A percentile compares a stretch with the other conserved stretches of the same genome.
phyloP scores from a whole-genome alignment of 1,140 invertebrate genomes.

The Stenopsyche tienmushanensis region DNA sequence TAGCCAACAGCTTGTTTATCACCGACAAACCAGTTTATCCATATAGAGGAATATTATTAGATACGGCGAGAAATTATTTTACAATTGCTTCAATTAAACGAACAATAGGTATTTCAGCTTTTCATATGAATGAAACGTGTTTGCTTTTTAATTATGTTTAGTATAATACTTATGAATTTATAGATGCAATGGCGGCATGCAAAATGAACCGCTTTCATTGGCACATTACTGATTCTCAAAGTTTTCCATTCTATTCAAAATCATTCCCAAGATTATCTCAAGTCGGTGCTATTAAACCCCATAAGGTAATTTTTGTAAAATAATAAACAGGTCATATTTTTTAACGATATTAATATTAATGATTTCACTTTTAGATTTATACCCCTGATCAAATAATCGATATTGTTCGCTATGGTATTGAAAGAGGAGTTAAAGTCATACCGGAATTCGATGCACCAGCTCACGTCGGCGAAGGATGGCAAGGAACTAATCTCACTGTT shows the following conservation, averaged over 20 bases:
- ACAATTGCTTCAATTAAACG: conserved; percentile 66
- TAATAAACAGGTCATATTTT: conserved; percentile 7
- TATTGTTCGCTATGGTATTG: conserved; percentile 69
- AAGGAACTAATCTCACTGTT: conserved; percentile 65
- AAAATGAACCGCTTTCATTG: conserved; percentile 87
- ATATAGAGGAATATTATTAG: conserved; percentile 74
- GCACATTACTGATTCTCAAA: conserved; percentile 88
- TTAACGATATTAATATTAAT: neutral
- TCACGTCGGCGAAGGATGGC: conserved; percentile 87
- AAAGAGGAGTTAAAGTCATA: conserved; percentile 73
- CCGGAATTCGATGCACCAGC: conserved; percentile 87
- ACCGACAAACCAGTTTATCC: conserved; percentile 70
- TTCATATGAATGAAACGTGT: neutral
- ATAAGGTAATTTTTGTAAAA: conserved; percentile 54
- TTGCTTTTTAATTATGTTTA: neutral
- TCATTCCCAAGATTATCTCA: conserved; percentile 67
- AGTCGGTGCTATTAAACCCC: conserved; percentile 70
- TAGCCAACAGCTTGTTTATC: conserved; percentile 62
- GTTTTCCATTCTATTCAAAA: conserved; percentile 75
- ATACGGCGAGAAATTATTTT: conserved; percentile 76
- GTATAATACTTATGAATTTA: too few species aligned
- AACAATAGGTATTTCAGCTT: conserved; percentile 65
- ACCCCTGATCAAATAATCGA: conserved; percentile 54
- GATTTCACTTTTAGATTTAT: conserved; percentile 58
- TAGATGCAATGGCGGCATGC: conserved; percentile 75